A percentile compares a stretch with the other conserved stretches of the same genome.
phyloP scores from a whole-genome alignment of 1,140 invertebrate genomes.

The Bradysia coprophila region DNA sequence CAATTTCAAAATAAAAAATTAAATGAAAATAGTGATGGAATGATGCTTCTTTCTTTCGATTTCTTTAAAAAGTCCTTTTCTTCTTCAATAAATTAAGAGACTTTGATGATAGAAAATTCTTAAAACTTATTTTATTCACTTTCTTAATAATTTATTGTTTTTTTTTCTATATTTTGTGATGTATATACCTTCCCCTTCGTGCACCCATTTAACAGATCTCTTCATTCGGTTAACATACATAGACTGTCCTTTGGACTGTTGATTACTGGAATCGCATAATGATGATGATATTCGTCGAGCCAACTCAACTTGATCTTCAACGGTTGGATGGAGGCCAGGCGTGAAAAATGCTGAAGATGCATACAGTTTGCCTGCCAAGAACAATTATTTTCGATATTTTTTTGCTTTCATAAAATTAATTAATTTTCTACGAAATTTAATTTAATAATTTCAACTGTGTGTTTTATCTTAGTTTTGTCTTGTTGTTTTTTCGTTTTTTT shows the following conservation, averaged over 20 bases:
- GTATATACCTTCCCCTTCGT: conserved; percentile 41
- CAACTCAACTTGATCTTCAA: conserved; percentile 86
- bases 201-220: conserved; percentile 83
- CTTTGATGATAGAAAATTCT: no score
- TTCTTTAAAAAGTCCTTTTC: no score
- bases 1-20: no score
- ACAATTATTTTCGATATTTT: no score
- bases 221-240: conserved; percentile 94
- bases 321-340: conserved; percentile 69
- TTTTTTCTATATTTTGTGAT: background rate
- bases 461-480: no score
- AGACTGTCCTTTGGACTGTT: conserved; percentile 77
- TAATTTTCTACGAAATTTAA: no score
- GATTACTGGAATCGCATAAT: conserved; percentile 79
- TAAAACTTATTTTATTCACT: background rate
- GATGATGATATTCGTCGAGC: conserved; percentile 80
- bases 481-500: no score
- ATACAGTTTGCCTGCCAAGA: conserved; percentile 68
- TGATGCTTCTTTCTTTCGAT: no score
- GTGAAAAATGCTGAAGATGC: conserved; percentile 89
- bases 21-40: no score
- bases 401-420: no score
- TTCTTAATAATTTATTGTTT: background rate
- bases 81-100: no score
- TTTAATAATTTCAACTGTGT: no score